phyloP scores from a whole-genome alignment of 2,797 vertebrate genomes.

The Uromys caudimaculatus region DNA sequence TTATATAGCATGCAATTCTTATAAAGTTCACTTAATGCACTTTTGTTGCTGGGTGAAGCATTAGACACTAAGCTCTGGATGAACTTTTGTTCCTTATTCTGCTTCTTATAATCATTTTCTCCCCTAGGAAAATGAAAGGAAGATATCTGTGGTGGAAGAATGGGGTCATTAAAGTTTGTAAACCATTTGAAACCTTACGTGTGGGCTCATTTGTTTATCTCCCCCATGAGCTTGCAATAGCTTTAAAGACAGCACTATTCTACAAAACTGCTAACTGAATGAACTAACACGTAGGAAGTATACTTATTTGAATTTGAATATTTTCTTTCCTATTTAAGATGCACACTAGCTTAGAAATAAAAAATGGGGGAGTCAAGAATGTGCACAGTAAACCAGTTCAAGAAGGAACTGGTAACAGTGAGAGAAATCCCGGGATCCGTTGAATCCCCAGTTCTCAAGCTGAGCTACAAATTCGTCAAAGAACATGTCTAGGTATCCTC shows the following conservation, averaged over 20 bases:
- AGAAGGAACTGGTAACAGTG: conserved; percentile 3
- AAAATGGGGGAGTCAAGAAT: not conserved
- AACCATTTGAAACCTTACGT: not conserved
- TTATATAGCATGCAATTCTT: not conserved
- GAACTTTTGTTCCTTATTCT: not conserved
- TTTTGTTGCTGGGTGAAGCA: not conserved
- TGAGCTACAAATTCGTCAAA: conserved; percentile 14
- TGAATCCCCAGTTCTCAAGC: not conserved
- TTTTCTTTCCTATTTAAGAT: conserved; percentile 11
- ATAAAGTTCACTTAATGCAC: not conserved
- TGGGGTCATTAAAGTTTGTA: not conserved
- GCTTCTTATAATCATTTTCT: not conserved
- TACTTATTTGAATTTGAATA: conserved; percentile 29
- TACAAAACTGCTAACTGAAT: not conserved
- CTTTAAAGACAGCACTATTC: not conserved
- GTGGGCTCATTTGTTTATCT: not conserved
- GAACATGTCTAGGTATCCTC: not conserved
- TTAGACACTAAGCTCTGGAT: not conserved
- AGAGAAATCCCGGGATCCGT: not conserved
- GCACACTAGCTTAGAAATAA: not conserved
- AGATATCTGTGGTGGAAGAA: not conserved
- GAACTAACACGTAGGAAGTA: not conserved
- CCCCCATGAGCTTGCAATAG: not conserved
- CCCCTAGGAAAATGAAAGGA: conserved; percentile 32
- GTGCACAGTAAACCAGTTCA: not conserved